Evolutionary conservation across 2,888 invertebrate genomes (phyloP).

Genomic region (Drosophila recens): DNA sequence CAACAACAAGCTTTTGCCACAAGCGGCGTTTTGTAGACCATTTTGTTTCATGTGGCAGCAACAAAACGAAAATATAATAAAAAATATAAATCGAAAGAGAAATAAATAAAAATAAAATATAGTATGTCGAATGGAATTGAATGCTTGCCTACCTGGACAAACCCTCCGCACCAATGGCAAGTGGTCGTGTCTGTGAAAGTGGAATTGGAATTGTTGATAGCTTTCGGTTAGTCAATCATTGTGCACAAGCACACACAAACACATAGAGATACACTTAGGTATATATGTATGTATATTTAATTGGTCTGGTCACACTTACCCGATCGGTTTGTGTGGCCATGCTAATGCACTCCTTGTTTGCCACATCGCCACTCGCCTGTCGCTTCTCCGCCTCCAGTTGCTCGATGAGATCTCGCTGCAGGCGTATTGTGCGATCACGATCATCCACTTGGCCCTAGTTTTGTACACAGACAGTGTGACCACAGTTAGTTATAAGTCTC

Average conservation of each 20-base stretch:
- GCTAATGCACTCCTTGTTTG: slow-evolving; percentile 88
- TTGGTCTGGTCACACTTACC: slow-evolving; percentile 86
- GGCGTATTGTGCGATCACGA: slow-evolving; percentile 92
- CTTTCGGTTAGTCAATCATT: slow-evolving; percentile 71
- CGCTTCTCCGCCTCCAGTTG: slow-evolving; percentile 85
- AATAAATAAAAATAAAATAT: slow-evolving; percentile 8
- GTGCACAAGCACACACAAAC: slow-evolving; percentile 58
- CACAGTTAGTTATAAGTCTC: slow-evolving; percentile 42
- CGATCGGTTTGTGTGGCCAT: slow-evolving; percentile 95
- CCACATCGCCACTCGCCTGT: slow-evolving; percentile 50
- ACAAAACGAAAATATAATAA: slow-evolving; percentile 22
- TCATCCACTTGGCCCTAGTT: slow-evolving; percentile 92
- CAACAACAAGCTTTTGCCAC: slow-evolving; percentile 37
- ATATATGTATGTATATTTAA: not conserved
- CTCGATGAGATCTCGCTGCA: slow-evolving; percentile 91
- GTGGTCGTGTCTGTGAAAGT: slow-evolving; percentile 84
- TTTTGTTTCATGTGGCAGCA: slow-evolving; percentile 57
- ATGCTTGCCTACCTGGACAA: slow-evolving; percentile 84
- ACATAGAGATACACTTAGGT: slow-evolving; percentile 4
- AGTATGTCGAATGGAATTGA: slow-evolving; percentile 15
- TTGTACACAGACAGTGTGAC: slow-evolving; percentile 31
- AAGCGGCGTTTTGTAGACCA: slow-evolving; percentile 63
- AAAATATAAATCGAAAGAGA: slow-evolving; percentile 14
- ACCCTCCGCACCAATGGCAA: slow-evolving; percentile 85
- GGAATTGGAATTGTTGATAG: slow-evolving; percentile 65